Evolutionary conservation across 1,140 invertebrate genomes (phyloP).

Genomic region (Wasmannia auropunctata): DNA sequence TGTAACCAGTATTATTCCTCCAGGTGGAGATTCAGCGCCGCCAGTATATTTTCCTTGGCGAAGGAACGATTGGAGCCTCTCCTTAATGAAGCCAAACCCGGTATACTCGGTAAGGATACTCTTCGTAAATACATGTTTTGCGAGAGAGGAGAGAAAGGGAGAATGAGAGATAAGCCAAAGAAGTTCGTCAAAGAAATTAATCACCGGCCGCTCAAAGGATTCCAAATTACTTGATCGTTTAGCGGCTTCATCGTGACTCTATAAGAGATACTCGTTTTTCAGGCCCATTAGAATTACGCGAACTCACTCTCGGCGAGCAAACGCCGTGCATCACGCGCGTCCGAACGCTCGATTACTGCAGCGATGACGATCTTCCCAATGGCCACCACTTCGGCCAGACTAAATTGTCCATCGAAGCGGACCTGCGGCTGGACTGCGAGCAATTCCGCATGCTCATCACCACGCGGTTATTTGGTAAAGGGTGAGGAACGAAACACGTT

Average conservation of each 20-base stretch:
- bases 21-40: constrained; percentile 87
- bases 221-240: constrained; percentile 34
- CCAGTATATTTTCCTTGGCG: constrained; percentile 84
- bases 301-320: constrained; percentile 82
- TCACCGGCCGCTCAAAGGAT: neutral
- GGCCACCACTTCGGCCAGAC: constrained; percentile 66
- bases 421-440: constrained; percentile 84
- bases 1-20: constrained; percentile 41
- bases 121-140: neutral
- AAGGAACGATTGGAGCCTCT: constrained; percentile 85
- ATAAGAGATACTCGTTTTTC: constrained; percentile 12
- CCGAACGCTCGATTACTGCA: constrained; percentile 79
- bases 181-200: constrained; percentile 4
- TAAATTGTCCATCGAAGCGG: constrained; percentile 85
- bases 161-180: neutral
- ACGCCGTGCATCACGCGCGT: constrained; percentile 83
- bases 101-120: constrained; percentile 83
- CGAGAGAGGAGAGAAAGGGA: neutral
- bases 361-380: constrained; percentile 73
- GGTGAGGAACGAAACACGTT: constrained; percentile 77
- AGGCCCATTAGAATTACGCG: constrained; percentile 81
- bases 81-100: constrained; percentile 84
- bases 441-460: constrained; percentile 86
- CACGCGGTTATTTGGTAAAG: constrained; percentile 85
- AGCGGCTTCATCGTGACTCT: neutral